Conservation (phyloP, 1,140 invertebrate genomes). For the Cyrtorhinus lividipennis region DNA sequence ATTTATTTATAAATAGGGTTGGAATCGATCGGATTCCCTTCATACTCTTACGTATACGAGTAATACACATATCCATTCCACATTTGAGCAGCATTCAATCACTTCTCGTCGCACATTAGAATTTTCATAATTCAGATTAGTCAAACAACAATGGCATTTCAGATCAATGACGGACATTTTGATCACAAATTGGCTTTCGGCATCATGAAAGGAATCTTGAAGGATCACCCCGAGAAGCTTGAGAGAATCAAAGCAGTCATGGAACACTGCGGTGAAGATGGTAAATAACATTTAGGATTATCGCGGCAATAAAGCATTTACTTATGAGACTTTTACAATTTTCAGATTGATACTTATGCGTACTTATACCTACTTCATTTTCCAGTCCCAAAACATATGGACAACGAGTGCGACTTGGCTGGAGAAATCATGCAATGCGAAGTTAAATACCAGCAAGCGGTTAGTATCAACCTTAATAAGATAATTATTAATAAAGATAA, state of each 20-base stretch:
- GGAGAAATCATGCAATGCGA: conserved; percentile 16
- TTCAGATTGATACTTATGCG: too few species aligned
- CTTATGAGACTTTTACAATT: too few species aligned
- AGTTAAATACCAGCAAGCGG: conserved; percentile 13
- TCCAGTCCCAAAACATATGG: conserved; percentile 17
- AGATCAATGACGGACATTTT: conserved; percentile 12
- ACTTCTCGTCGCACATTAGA: too few species aligned
- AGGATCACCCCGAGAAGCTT: conserved; percentile 13
- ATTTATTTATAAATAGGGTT: too few species aligned
- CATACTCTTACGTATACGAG: too few species aligned
- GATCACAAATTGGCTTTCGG: conserved; percentile 9
- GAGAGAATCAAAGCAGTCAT: conserved; percentile 12
- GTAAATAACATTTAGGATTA: background rate
- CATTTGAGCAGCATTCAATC: too few species aligned
- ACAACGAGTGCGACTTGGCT: conserved; percentile 16
- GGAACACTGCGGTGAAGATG: conserved; percentile 15
- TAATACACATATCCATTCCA: too few species aligned
- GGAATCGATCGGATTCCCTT: too few species aligned
- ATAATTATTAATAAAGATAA: too few species aligned
- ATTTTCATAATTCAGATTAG: background rate
- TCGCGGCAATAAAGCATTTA: background rate
- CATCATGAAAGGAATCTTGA: conserved; percentile 4
- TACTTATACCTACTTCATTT: background rate
- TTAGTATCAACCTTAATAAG: conserved; percentile 13
- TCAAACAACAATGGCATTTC: background rate